Conservation (phyloP, 2,113 vertebrate genomes). For the Thalassoma bifasciatum region DNA sequence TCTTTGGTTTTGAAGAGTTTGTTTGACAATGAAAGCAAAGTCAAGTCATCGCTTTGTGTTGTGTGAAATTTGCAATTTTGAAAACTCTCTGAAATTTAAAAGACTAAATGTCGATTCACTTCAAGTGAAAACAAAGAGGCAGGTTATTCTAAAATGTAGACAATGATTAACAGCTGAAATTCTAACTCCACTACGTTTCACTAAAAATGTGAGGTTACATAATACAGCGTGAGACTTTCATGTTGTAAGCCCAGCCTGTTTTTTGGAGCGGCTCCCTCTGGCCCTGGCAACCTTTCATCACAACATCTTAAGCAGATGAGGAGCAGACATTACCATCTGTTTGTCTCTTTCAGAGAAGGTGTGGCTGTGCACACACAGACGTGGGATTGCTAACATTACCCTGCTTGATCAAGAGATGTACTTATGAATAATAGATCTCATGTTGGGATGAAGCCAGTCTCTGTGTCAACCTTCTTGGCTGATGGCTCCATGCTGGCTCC, state of each 20-base stretch:
- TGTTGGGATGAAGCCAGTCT: constrained; percentile 47
- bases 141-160: neutral
- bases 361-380: constrained; percentile 17
- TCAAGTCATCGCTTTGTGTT: too few relatives aligned
- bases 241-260: constrained; percentile 19
- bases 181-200: constrained; percentile 1
- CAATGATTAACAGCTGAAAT: constrained; percentile 3
- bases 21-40: too few relatives aligned
- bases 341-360: constrained; percentile 30
- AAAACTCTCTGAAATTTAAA: too few relatives aligned
- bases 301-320: constrained; percentile 46
- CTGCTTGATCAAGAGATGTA: constrained; percentile 42
- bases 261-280: constrained; percentile 52
- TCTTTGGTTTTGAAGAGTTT: too few relatives aligned
- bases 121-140: too few relatives aligned
- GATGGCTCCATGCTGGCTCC: constrained; percentile 25
- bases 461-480: constrained; percentile 23
- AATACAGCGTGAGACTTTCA: neutral
- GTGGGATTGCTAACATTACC: constrained; percentile 31
- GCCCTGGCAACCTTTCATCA: constrained; percentile 52
- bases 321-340: constrained; percentile 41
- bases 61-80: too few relatives aligned
- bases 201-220: constrained; percentile 20
- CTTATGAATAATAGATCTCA: constrained; percentile 64
- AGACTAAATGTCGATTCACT: too few relatives aligned